Evolutionary conservation across 1,140 invertebrate genomes (phyloP).

Genomic region (Drosophila burlai): DNA sequence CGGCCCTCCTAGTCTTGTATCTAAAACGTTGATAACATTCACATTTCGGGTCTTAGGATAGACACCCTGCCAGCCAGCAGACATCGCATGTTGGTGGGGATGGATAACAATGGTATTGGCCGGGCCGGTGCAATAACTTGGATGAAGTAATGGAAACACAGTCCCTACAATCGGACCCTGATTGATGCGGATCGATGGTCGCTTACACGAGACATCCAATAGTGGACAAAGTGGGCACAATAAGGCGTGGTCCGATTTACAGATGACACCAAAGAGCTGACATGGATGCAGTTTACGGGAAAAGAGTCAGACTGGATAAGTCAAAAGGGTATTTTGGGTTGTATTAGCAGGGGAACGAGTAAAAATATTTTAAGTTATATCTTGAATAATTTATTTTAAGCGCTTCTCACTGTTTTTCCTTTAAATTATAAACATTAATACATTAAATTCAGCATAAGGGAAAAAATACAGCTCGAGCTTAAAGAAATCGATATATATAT

Average conservation of each 20-base stretch:
- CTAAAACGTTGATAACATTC: conserved; percentile 68
- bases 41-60: conserved; percentile 53
- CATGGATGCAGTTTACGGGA: conserved; percentile 12
- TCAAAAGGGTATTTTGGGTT: neutral
- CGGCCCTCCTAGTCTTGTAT: conserved; percentile 45
- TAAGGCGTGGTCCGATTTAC: conserved; percentile 20
- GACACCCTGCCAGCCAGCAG: conserved; percentile 26
- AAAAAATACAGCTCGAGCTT: neutral
- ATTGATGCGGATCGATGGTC: conserved; percentile 65
- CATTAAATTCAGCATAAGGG: neutral
- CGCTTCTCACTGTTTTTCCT: neutral
- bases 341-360: neutral
- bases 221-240: neutral
- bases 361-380: too few species aligned
- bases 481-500: neutral
- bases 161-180: conserved; percentile 40
- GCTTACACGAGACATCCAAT: conserved; percentile 16
- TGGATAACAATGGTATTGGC: conserved; percentile 57
- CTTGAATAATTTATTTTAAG: too few species aligned
- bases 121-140: conserved; percentile 62
- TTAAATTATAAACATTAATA: neutral
- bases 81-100: conserved; percentile 2
- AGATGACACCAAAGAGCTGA: conserved; percentile 20
- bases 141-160: conserved; percentile 47
- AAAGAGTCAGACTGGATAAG: conserved; percentile 4